Percentiles rank a stretch among this genome's conserved stretches.
phyloP scores from a whole-genome alignment of 2,797 vertebrate species.

The Smutsia temminckii region DNA sequence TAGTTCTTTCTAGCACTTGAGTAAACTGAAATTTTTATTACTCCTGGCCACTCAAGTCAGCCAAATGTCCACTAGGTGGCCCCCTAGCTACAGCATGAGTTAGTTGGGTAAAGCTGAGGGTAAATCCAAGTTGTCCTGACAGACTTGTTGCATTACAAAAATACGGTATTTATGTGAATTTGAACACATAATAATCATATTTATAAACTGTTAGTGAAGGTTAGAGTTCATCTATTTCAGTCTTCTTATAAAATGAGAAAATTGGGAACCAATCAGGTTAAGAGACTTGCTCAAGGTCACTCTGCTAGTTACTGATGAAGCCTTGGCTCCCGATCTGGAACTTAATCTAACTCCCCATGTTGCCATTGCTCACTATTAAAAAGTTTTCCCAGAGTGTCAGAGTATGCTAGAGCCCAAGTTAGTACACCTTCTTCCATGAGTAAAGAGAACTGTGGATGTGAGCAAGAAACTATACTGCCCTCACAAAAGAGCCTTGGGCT shows the following conservation, averaged over 20 bases:
- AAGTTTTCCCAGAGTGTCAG: not conserved
- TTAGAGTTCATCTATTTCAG: not conserved
- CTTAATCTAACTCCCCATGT: not conserved
- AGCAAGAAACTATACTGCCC: not conserved
- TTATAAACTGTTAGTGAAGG: not conserved
- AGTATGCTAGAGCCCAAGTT: not conserved
- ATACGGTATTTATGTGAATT: not conserved
- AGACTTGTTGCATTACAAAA: constrained; percentile 13
- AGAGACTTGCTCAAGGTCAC: not conserved
- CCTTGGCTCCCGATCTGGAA: not conserved
- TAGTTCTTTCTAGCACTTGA: not conserved
- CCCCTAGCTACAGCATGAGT: not conserved
- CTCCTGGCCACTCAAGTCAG: not conserved
- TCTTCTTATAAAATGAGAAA: constrained; percentile 30
- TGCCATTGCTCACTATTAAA: not conserved
- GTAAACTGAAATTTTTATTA: not conserved
- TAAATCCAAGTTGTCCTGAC: not conserved
- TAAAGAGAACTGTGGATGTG: not conserved
- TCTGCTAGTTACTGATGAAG: not conserved
- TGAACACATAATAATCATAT: not conserved
- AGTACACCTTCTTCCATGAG: not conserved
- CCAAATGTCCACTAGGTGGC: constrained; percentile 74
- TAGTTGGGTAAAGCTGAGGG: constrained; percentile 32
- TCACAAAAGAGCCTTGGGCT: not conserved
- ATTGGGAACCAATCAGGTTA: not conserved